Evolutionary conservation across 2,888 invertebrate species (phyloP), one percentile per base, ranked within the genome.

Genomic region (Drosophila villosipedis): DNA sequence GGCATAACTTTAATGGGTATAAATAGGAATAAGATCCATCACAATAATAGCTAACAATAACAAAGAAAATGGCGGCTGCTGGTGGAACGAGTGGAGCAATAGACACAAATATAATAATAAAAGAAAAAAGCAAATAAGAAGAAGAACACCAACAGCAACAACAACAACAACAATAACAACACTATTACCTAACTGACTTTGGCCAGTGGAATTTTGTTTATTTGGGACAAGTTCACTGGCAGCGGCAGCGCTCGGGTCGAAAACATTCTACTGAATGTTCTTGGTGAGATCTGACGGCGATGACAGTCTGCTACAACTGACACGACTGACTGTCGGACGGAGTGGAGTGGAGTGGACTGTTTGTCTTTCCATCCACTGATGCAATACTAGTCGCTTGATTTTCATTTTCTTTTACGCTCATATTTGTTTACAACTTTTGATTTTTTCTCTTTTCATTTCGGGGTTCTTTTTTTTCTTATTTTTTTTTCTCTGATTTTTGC

Each of bases 401-500:
- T 90, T 89, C 82, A 81, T 79, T 90, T 91, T 85, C 85, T 76
- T 91, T 91, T 91, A 80, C 80, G 78, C 86, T 91, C 84, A 89
- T 88, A 91, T 91, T 91, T 91, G 91, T 91, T 91, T 91, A 91
- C 91, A 91, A 91, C 91, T 91, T 91, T 88, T 85, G 73, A 73
- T 84, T 87, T 82, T 73, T 71, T 68, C 65, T 57, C 37, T 53
- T 81, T 80, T 76, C 74, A 73, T 78, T 74, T 73, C 12, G 52
- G 28, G 57, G 77, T 76, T 53, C 43, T 30, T 72, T 61, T 67
- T 67, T 69, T 64, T 61, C 35, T 62, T 30, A 31, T 16, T 37
- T 67, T 63, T 63, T 54, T 67, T 63, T 61, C 49, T 49, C 54
- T 64, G 62, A 53, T 69, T 80, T 80, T 74, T 65, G 78, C 77